Conservation (phyloP, 1,140 invertebrate species). For the Nixonia krombeini region DNA sequence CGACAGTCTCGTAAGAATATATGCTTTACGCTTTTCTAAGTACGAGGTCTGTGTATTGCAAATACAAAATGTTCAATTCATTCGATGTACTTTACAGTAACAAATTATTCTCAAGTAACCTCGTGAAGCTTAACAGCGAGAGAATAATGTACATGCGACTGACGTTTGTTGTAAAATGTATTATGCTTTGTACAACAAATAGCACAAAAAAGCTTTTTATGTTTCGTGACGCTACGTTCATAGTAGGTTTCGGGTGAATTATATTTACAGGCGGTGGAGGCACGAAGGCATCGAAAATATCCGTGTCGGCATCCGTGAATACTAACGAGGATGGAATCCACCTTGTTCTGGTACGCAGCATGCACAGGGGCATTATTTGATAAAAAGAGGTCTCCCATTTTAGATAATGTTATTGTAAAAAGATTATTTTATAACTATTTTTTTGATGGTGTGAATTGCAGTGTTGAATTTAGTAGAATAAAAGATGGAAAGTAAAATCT, state of each 20-base stretch:
- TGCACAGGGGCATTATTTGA: no score
- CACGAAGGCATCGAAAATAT: slow-evolving; percentile 76
- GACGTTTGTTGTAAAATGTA: slow-evolving; percentile 51
- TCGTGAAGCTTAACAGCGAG: slow-evolving; percentile 44
- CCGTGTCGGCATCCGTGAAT: slow-evolving; percentile 71
- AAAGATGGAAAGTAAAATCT: no score
- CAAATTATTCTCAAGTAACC: slow-evolving; percentile 46
- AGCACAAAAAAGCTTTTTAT: slow-evolving; percentile 46
- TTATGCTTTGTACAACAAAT: slow-evolving; percentile 42
- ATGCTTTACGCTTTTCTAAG: no score
- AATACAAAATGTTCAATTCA: no score
- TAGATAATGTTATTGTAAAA: no score
- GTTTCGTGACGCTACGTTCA: slow-evolving; percentile 56
- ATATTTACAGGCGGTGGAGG: slow-evolving; percentile 79
- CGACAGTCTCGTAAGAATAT: slow-evolving; percentile 21
- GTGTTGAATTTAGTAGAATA: no score
- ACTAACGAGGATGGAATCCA: slow-evolving; percentile 75
- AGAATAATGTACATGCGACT: slow-evolving; percentile 44
- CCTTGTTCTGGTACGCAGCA: slow-evolving; percentile 65
- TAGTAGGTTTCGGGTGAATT: slow-evolving; percentile 75
- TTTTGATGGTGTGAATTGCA: no score
- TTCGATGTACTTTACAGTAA: no score
- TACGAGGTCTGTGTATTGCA: no score
- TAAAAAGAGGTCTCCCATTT: no score
- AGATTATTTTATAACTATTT: no score